Base-by-base conservation (phyloP, 2,888 invertebrate genomes). In the Horisme vitalbata region DNA sequence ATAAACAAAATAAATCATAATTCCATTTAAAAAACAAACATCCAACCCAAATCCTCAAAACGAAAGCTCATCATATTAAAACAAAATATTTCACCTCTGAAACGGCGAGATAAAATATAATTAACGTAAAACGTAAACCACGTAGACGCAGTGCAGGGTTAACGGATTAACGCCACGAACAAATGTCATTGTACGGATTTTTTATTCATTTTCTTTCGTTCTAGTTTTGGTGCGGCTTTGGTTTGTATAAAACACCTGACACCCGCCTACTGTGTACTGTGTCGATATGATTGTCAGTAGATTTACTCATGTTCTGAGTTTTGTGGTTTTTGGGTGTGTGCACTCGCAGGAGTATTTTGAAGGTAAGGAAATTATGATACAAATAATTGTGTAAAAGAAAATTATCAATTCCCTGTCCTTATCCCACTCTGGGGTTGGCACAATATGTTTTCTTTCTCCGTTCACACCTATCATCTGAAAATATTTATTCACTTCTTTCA, bases 301-400 rank as follows among this genome's bases (percentile, higher is more conserved):
- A 57, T 14, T 59, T 35, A 58, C 53, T 13, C 57, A 60, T 13
- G 46, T 54, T 37, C 35, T 61, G 31, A 11, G 66, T 21, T 36
- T 65, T 36, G 15, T 68, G 13, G 26, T 71, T 20, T 28, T 72
- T 10, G 64, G 61, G 32, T 72, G 50, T 61, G 70, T 67, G 7
- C 44, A 53, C 3, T 57, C 70, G 6, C 74, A 78, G 46, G 70
- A 76, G 43, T 72, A 68, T 59, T 68, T 59, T 59, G 78, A 81
- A 68, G 72, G 83, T 83, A 59, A 71, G 65, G 2, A 9, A 4
- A 11, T 18, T 18, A 18, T 18, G 2, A 18, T 5, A 18, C 18
- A 6, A 6, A 1, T 18, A 18, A 5, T 18, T n/a, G n/a, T n/a
- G n/a, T n/a, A n/a, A n/a, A n/a, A n/a, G n/a, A n/a, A n/a, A n/a